phyloP scores from a whole-genome alignment of 1,140 invertebrate species.

The Heliconius hewitsoni region DNA sequence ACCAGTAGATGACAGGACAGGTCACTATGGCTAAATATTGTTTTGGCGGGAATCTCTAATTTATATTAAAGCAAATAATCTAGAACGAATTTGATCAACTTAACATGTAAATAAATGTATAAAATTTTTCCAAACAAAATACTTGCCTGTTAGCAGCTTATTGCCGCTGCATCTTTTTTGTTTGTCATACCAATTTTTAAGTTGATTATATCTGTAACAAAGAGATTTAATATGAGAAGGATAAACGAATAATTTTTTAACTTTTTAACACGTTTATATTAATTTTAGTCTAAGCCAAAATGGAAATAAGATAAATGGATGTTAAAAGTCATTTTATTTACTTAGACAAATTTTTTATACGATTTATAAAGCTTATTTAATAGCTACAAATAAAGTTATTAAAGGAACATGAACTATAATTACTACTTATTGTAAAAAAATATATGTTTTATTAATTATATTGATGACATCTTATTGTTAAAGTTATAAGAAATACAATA shows the following conservation, averaged over 20 bases:
- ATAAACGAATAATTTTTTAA: background rate
- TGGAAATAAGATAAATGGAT: too few relatives aligned
- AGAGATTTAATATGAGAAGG: background rate
- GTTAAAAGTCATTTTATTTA: too few relatives aligned
- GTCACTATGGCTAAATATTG: background rate
- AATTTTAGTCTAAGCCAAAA: too few relatives aligned
- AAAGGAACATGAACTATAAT: too few relatives aligned
- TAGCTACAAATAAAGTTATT: too few relatives aligned
- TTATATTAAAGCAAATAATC: background rate
- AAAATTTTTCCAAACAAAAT: background rate
- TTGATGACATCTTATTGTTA: too few relatives aligned
- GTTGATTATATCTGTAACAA: constrained; percentile 63
- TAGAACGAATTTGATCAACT: background rate
- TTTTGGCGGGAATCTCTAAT: constrained; percentile 43
- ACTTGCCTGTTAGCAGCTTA: constrained; percentile 73
- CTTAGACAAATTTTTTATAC: too few relatives aligned
- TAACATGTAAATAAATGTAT: background rate
- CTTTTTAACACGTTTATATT: too few relatives aligned
- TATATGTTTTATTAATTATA: too few relatives aligned
- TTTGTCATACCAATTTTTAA: constrained; percentile 30
- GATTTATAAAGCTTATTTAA: too few relatives aligned
- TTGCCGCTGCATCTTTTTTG: constrained; percentile 67
- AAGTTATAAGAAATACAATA: too few relatives aligned
- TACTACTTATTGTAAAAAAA: too few relatives aligned
- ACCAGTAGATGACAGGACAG: constrained; percentile 56